Evolutionary conservation across 2,888 invertebrate species (phyloP), one percentile per base, ranked within the genome.

Genomic region (Standfussiana lucernea): DNA sequence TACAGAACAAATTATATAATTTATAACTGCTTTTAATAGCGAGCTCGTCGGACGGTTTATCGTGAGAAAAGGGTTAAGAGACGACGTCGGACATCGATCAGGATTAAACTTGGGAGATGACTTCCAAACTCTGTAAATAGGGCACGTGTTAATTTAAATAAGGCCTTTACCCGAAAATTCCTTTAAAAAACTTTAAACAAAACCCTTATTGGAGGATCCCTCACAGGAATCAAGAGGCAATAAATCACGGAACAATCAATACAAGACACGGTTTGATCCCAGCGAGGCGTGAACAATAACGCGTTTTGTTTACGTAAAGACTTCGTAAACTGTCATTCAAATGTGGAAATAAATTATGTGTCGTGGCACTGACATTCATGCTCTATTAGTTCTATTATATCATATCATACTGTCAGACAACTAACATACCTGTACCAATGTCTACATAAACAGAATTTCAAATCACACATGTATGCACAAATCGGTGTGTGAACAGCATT

Each of bases 241-340:
- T 93, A 93, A 93, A 92, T 93, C 91, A 92, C 89, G 86, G 88
- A 89, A 88, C 88, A 88, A 91, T 92, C 91, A 91, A 90, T 90
- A 91, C 89, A 91, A 82, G 86, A 78, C 79, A 77, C 78, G 75
- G 75, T 69, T 79, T 75, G 77, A 72, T 82, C 80, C 72, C 68
- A 76, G 35, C 53, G 72, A 70, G 66, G 69, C 83, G 73, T 62
- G 66, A 79, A 76, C 77, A 76, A 74, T 80, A 76, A 67, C 75
- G 64, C 62, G 77, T 72, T 68, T 70, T 78, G 80, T 81, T 77
- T 69, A 75, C 67, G 73, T 79, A 78, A 82, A 75, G n/a, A 72
- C 77, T 62, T 71, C 18, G 50, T 61, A 68, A 82, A 71, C 64
- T 66, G 69, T 56, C 70, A 75, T 72, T 82, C 47, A 75, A 82